Evolutionary conservation across 2,113 vertebrate genomes (phyloP).

Genomic region (Clinocottus analis): DNA sequence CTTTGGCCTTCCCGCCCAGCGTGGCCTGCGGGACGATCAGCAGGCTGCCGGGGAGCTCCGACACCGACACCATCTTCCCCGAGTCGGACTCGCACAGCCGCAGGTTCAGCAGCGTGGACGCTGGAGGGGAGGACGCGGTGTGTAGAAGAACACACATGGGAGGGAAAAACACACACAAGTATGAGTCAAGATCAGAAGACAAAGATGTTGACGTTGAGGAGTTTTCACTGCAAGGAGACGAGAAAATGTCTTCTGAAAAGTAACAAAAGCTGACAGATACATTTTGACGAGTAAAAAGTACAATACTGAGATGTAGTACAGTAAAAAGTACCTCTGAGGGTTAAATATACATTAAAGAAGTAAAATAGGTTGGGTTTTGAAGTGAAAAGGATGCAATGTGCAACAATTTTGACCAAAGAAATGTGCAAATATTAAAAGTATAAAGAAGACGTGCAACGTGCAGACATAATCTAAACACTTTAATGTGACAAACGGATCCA

Average conservation of each 20-base stretch:
- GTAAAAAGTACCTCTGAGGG: too few species aligned
- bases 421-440: background rate
- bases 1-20: slow-evolving; percentile 90
- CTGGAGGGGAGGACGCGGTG: slow-evolving; percentile 51
- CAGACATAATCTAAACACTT: background rate
- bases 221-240: too few species aligned
- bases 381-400: background rate
- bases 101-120: slow-evolving; percentile 87
- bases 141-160: background rate
- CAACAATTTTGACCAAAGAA: background rate
- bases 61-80: slow-evolving; percentile 86
- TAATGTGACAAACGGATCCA: background rate
- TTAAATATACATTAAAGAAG: background rate
- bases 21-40: slow-evolving; percentile 95
- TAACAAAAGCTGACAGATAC: too few species aligned
- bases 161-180: background rate
- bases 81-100: slow-evolving; percentile 90
- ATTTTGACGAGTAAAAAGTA: too few species aligned
- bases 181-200: background rate
- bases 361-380: background rate
- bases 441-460: background rate
- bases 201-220: too few species aligned
- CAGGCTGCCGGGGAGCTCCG: slow-evolving; percentile 89
- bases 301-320: too few species aligned
- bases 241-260: too few species aligned